A percentile compares a stretch with the other conserved stretches of the same genome.
Conservation (phyloP, 2,888 invertebrate species). For the Lampropteryx suffumata region DNA sequence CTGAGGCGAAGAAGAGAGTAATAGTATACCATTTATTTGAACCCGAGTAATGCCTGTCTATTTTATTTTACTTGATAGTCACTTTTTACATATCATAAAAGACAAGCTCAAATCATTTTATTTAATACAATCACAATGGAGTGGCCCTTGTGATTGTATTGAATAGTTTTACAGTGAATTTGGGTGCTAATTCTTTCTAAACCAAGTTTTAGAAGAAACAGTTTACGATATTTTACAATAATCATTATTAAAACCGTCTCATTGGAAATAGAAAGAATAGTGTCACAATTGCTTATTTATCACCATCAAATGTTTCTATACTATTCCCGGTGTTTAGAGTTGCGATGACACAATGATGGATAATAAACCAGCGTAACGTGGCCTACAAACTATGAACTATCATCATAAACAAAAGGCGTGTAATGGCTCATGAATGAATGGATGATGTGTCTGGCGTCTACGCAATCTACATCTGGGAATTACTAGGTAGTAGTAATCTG, state of each 20-base stretch:
- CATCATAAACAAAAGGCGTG: constrained; percentile 42
- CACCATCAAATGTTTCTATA: background rate
- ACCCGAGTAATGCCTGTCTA: too few relatives aligned
- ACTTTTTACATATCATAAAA: too few relatives aligned
- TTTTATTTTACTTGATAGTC: too few relatives aligned
- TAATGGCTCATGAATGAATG: constrained; percentile 68
- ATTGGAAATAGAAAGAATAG: background rate
- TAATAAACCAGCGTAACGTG: constrained; percentile 46
- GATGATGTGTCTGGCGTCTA: constrained; percentile 50
- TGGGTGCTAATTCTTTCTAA: too few relatives aligned
- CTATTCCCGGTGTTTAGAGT: constrained; percentile 41
- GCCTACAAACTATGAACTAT: constrained; percentile 38
- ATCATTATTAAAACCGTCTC: background rate
- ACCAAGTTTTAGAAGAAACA: too few relatives aligned
- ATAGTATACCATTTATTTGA: too few relatives aligned
- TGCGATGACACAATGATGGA: constrained; percentile 47
- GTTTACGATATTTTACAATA: too few relatives aligned
- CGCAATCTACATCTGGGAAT: constrained; percentile 69
- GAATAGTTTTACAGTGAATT: too few relatives aligned
- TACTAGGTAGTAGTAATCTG: constrained; percentile 31
- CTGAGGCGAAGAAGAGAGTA: constrained; percentile 1
- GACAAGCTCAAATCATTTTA: too few relatives aligned
- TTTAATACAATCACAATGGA: too few relatives aligned
- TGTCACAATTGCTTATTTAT: too few relatives aligned
- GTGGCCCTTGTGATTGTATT: too few relatives aligned